Conservation (phyloP, 1,140 invertebrate genomes). For the Propsilocerus akamusi region DNA sequence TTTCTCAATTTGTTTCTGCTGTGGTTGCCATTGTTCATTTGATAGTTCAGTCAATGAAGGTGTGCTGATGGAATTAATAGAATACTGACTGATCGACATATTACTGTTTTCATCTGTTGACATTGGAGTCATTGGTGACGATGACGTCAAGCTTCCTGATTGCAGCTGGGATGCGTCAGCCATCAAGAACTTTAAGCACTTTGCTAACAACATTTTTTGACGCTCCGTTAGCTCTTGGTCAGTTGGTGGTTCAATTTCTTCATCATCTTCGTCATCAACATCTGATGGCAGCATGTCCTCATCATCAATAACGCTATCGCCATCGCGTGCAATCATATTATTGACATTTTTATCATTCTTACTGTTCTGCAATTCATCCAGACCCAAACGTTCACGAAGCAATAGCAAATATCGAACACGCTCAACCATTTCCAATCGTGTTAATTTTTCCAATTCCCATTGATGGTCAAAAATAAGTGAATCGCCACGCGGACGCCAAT, state of each 20-base stretch:
- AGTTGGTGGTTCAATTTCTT: constrained; percentile 18
- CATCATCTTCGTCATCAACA: constrained; percentile 14
- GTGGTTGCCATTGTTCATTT: constrained; percentile 32
- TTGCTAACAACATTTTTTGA: constrained; percentile 61
- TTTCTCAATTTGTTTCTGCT: constrained; percentile 34
- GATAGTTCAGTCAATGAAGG: constrained; percentile 27
- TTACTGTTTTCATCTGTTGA: constrained; percentile 38
- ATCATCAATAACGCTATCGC: constrained; percentile 22
- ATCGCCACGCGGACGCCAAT: constrained; percentile 92
- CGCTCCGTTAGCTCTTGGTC: constrained; percentile 40
- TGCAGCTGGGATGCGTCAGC: constrained; percentile 31
- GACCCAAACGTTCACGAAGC: constrained; percentile 68
- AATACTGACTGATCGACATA: constrained; percentile 43
- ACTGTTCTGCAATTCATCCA: constrained; percentile 39
- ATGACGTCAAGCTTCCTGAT: constrained; percentile 10
- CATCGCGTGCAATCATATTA: constrained; percentile 65
- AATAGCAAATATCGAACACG: constrained; percentile 74
- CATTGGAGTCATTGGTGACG: constrained; percentile 22
- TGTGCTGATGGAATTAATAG: constrained; percentile 42
- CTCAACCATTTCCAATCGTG: constrained; percentile 85
- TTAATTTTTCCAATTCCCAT: constrained; percentile 97
- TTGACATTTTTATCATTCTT: constrained; percentile 50
- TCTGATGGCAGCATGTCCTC: constrained; percentile 25
- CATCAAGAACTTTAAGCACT: constrained; percentile 75
- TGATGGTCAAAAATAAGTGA: constrained; percentile 95